Base-by-base conservation (phyloP, 2,797 vertebrate genomes). In the Pangasius krempfi region DNA sequence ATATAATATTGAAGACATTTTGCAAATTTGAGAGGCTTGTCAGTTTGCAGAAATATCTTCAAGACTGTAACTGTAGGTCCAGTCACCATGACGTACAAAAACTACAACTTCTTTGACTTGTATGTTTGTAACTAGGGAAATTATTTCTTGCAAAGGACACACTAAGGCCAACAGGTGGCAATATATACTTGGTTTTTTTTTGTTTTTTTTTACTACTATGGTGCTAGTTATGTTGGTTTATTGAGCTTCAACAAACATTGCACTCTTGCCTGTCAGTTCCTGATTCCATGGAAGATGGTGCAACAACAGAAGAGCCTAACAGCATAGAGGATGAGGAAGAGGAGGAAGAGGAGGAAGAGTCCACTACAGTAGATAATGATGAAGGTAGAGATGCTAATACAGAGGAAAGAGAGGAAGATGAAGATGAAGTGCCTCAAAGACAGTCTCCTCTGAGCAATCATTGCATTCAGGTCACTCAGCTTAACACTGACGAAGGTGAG, bases 401-500 rank as follows among this genome's bases (percentile, higher is more conserved):
- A 44, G 92, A 91, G 44, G 89, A 91, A 7, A 2, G n/a, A 95
- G 68, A 93, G 90, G 89, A 81, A 89, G 85, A 92, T 54, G 93
- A 95, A 25, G 94, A 94, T 44, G 93, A 95, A 54, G 92, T 92
- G 56, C 89, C 89, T 79, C 90, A 91, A 30, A 93, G 91, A 91
- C 94, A 91, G 3, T 96, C 95, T 68, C 95, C 95, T 68, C 94
- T 94, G 82, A 94, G 93, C 93, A 94, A 95, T 92, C 93, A 94
- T 90, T 91, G 92, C 2, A 95, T 94, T 92, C 93, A 47, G 44
- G 86, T 94, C 85, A 88, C 94, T 91, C 94, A 94, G 93, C 91
- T 94, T 80, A 94, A 88, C 33, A 5, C 84, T 84, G 94, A 93
- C 87, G 95, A 96, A 20, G 96, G 96, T 96, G 90, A 93, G 95